A percentile compares a stretch with the other conserved stretches of the same genome.
phyloP scores from a whole-genome alignment of 1,140 invertebrate genomes.

The Cyclina sinensis region DNA sequence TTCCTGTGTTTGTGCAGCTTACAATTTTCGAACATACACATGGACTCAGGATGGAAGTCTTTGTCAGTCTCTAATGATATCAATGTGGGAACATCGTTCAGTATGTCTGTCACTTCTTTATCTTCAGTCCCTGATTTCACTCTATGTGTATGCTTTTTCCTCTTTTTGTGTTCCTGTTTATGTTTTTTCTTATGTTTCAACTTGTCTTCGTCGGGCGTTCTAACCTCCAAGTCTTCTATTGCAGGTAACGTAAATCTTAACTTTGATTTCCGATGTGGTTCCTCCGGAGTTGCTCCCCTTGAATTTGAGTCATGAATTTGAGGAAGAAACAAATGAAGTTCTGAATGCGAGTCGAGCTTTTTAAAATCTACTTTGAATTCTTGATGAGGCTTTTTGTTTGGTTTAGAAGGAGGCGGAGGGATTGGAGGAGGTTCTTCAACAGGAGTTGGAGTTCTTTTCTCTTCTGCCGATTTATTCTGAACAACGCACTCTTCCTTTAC shows the following conservation, averaged over 20 bases:
- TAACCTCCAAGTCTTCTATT: slow-evolving; percentile 54
- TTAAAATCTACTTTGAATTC: slow-evolving; percentile 76
- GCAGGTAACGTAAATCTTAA: slow-evolving; percentile 26
- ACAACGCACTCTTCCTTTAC: slow-evolving; percentile 14
- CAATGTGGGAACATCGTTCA: slow-evolving; percentile 76
- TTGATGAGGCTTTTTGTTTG: slow-evolving; percentile 15
- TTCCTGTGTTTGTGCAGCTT: slow-evolving; percentile 62
- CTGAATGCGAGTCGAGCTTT: slow-evolving; percentile 69
- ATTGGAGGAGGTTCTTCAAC: not conserved
- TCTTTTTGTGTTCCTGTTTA: slow-evolving; percentile 65
- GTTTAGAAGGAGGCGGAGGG: slow-evolving; percentile 11
- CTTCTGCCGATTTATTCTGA: not conserved
- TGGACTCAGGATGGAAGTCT: slow-evolving; percentile 52
- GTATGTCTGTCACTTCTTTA: slow-evolving; percentile 65
- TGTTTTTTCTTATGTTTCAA: slow-evolving; percentile 47
- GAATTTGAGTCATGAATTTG: slow-evolving; percentile 67
- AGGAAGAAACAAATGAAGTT: slow-evolving; percentile 76
- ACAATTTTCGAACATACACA: slow-evolving; percentile 75
- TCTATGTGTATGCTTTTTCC: slow-evolving; percentile 52
- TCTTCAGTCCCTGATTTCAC: slow-evolving; percentile 69
- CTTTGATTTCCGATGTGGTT: slow-evolving; percentile 15
- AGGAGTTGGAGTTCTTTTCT: not conserved
- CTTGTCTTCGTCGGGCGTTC: slow-evolving; percentile 36
- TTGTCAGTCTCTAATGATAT: slow-evolving; percentile 73
- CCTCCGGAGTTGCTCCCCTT: slow-evolving; percentile 44